Conservation (phyloP, 2,888 invertebrate species). For the Gasteruption jaculator region DNA sequence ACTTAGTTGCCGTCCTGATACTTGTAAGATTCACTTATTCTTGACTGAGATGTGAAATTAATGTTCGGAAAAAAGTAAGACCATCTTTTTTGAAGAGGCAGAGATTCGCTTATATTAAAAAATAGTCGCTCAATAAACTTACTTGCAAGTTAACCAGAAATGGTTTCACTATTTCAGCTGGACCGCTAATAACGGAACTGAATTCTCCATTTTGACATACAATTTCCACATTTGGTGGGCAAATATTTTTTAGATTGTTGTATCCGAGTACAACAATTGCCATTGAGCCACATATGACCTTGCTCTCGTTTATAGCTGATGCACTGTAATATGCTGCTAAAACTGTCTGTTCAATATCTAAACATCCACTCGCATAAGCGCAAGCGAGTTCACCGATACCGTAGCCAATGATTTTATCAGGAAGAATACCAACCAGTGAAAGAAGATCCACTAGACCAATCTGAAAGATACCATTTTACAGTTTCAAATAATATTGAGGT, state of each 20-base stretch:
- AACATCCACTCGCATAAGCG: slow-evolving; percentile 90
- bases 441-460: slow-evolving; percentile 66
- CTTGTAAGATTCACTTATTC: too few species aligned
- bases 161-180: slow-evolving; percentile 62
- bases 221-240: slow-evolving; percentile 74
- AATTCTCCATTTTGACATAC: slow-evolving; percentile 86
- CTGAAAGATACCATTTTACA: slow-evolving; percentile 39
- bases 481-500: too few species aligned
- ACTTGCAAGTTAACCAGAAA: slow-evolving; percentile 62
- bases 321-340: slow-evolving; percentile 41
- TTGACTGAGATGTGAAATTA: too few species aligned
- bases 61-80: too few species aligned
- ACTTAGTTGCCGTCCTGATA: too few species aligned
- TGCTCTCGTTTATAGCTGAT: slow-evolving; percentile 36
- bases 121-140: too few species aligned
- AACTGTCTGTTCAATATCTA: slow-evolving; percentile 57
- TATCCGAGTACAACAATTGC: slow-evolving; percentile 76
- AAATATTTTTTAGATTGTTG: slow-evolving; percentile 58
- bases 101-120: too few species aligned
- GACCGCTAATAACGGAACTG: slow-evolving; percentile 88
- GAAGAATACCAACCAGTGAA: slow-evolving; percentile 57
- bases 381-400: slow-evolving; percentile 93
- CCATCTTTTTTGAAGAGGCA: too few species aligned
- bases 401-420: slow-evolving; percentile 79
- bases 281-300: slow-evolving; percentile 71